phyloP scores from a whole-genome alignment of 1,140 invertebrate genomes.

The Drosophila nigrodunni region DNA sequence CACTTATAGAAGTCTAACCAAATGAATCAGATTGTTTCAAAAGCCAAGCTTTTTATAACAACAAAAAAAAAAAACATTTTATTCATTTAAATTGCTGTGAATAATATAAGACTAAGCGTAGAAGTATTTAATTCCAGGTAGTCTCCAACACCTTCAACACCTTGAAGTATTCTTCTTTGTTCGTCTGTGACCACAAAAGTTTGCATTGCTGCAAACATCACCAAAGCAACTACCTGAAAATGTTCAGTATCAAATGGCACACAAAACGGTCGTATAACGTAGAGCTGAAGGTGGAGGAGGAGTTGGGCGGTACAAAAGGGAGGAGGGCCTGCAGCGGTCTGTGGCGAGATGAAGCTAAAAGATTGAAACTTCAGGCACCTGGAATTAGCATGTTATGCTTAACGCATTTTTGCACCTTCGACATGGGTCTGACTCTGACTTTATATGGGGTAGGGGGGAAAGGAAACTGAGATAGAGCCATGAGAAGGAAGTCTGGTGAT shows the following conservation, averaged over 20 bases:
- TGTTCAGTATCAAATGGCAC: constrained; percentile 68
- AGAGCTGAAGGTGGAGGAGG: background rate
- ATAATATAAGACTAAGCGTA: background rate
- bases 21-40: background rate
- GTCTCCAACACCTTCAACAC: background rate
- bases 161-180: background rate
- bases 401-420: constrained; percentile 80
- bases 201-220: constrained; percentile 31
- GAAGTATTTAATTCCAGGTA: background rate
- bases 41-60: background rate
- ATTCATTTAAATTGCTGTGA: background rate
- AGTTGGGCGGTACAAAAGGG: background rate
- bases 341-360: constrained; percentile 53
- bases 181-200: constrained; percentile 54
- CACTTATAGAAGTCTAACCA: background rate
- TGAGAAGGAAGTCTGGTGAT: background rate
- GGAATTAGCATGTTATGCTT: constrained; percentile 81
- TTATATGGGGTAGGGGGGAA: constrained; percentile 1
- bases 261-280: constrained; percentile 74
- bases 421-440: constrained; percentile 48
- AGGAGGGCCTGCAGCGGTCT: background rate
- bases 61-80: background rate
- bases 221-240: constrained; percentile 39
- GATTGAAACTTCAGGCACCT: constrained; percentile 72
- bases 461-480: background rate